These are phyloP conservation scores for Pseudococcus viburni DNA, from an alignment of 2,888 invertebrate species.

Conservation along the genomic window DNA sequence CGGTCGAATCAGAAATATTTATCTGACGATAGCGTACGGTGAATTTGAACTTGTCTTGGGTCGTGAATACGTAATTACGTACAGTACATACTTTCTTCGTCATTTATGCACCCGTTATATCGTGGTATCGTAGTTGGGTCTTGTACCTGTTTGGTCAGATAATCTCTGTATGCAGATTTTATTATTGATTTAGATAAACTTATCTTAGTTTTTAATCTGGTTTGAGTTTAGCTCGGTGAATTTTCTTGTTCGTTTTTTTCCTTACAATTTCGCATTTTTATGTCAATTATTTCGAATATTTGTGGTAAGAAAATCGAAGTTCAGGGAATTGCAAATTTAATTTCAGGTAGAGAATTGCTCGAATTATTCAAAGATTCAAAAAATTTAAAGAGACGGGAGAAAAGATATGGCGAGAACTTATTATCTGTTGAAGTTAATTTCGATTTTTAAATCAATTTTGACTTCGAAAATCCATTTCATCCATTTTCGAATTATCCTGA, in stretches of 20 bases:
- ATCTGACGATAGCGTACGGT: neutral
- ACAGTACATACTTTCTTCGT: neutral
- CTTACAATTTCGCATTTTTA: neutral
- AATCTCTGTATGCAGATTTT: neutral
- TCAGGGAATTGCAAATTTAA: neutral
- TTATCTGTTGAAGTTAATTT: too few species aligned
- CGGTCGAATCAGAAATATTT: neutral
- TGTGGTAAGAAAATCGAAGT: neutral
- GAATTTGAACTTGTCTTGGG: neutral
- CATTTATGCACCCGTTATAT: neutral
- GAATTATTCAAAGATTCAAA: too few species aligned
- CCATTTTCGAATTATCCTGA: too few species aligned
- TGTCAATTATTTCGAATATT: neutral
- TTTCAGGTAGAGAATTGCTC: neutral
- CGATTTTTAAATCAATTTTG: too few species aligned
- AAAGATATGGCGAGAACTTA: too few species aligned
- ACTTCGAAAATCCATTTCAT: too few species aligned
- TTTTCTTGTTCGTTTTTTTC: neutral
- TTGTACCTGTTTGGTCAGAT: neutral
- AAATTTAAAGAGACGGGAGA: too few species aligned
- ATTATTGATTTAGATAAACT: slow-evolving; percentile 1
- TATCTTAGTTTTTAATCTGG: neutral
- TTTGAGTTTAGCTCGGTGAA: neutral
- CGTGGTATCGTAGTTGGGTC: neutral
- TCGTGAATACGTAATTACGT: neutral